Evolutionary conservation across 2,797 vertebrate genomes (phyloP), one percentile per base, ranked within the genome.

Genomic region (Notamacropus eugenii): DNA sequence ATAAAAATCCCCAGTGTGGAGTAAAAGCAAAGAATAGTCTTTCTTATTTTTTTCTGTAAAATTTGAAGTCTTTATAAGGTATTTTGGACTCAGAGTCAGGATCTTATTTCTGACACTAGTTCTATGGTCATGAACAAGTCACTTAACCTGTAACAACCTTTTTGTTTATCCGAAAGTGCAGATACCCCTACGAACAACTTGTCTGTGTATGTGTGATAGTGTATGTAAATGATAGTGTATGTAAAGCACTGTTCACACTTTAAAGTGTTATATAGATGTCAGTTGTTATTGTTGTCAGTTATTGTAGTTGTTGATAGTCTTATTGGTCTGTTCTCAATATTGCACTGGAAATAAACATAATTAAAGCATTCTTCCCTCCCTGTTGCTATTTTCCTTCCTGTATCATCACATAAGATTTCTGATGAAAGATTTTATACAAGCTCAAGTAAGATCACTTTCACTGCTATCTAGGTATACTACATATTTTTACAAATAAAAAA

Each of bases 341-440:
- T 54, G 46, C 28, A 87, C 55, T 91, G 46, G 5, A 94, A 46
- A 62, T 4, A 62, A 62, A 14, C 31, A 13, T 34, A 34, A 62
- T 62, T 34, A 62, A 87, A 74, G 34, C 28, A 90, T 87, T 92
- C 13, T 93, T 9, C 28, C n/a, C 31, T 29, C 29, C 28, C 52
- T 46, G 62, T 46, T 62, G 1, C 34, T 91, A 5, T 92, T 91
- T 91, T 95, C 97, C 90, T 74, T 74, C 16, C 62, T 82, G 74
- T 82, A 46, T 9, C 29, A 46, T 82, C 57, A 91, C 54, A 57
- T 87, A 92, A 82, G 11, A 55, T 57, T 96, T 95, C n/a, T 90
- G 40, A 16, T 96, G 90, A 95, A 54, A 29, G 40, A 4, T 46
- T 87, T 87, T 91, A 55, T 14, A 0, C 52, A 52, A 90, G 27